These are phyloP conservation scores for Smittia aterrima DNA, from an alignment of 2,888 invertebrate species.

Conservation along the genomic window DNA sequence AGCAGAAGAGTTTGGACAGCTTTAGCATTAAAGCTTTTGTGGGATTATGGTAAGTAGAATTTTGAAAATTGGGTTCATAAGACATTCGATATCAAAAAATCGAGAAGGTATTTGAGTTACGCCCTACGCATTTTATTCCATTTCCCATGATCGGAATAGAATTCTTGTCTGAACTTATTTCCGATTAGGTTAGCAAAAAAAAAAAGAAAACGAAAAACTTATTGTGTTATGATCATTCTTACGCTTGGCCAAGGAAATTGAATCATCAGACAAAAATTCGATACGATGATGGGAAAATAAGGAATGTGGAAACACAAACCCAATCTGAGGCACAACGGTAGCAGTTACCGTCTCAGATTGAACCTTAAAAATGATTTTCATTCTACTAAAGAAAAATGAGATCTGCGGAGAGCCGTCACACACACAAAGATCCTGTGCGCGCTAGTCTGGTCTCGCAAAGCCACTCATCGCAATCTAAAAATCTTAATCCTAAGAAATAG, in stretches of 20 bases:
- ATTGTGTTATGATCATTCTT: too few species aligned
- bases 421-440: conserved; percentile 17
- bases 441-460: not conserved
- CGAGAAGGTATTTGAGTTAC: not conserved
- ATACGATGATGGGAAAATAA: not conserved
- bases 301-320: not conserved
- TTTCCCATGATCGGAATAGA: conserved; percentile 12
- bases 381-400: conserved; percentile 1
- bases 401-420: not conserved
- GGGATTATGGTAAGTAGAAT: not conserved
- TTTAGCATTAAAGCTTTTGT: conserved; percentile 11
- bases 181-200: too few species aligned
- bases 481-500: not conserved
- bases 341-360: not conserved
- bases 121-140: conserved; percentile 28
- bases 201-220: too few species aligned
- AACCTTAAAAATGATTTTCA: not conserved
- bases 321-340: not conserved
- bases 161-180: not conserved
- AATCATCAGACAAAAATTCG: not conserved
- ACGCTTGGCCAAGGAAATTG: not conserved
- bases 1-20: not conserved
- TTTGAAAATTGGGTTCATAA: not conserved
- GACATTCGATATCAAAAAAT: not conserved
- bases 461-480: not conserved